Conservation (phyloP, 2,113 vertebrate genomes). For the Mesembrinibis cayennensis region DNA sequence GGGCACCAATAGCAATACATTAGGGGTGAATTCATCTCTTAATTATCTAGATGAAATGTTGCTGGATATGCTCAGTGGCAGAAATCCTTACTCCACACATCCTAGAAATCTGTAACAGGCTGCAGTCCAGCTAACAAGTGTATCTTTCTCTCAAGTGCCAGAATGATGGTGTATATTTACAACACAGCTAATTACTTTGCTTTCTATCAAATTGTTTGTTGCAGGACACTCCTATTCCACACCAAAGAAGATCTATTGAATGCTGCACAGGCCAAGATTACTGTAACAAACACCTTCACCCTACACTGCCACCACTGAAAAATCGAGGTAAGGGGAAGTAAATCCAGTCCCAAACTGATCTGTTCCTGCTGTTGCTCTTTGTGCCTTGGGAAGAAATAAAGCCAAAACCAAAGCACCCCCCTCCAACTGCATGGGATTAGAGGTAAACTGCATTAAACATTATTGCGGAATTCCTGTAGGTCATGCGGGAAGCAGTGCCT, state of each 20-base stretch:
- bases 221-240: conserved; percentile 87
- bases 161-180: background rate
- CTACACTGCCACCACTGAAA: conserved; percentile 86
- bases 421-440: background rate
- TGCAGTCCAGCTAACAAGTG: background rate
- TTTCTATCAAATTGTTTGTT: background rate
- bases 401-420: background rate
- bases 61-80: background rate
- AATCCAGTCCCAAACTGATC: background rate
- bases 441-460: background rate
- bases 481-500: background rate
- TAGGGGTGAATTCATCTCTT: background rate
- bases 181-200: background rate
- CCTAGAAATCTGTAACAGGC: background rate
- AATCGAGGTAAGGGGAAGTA: conserved; percentile 77
- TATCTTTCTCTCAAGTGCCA: background rate
- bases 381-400: background rate
- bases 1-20: background rate
- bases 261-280: conserved; percentile 94
- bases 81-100: background rate
- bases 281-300: conserved; percentile 91
- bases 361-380: background rate
- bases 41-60: background rate
- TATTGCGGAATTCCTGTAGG: background rate
- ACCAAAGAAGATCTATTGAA: conserved; percentile 87